A percentile compares a stretch with the other conserved stretches of the same genome.
phyloP scores from a whole-genome alignment of 92 coral and sea anemone genomes.

The Muricea muricata region DNA sequence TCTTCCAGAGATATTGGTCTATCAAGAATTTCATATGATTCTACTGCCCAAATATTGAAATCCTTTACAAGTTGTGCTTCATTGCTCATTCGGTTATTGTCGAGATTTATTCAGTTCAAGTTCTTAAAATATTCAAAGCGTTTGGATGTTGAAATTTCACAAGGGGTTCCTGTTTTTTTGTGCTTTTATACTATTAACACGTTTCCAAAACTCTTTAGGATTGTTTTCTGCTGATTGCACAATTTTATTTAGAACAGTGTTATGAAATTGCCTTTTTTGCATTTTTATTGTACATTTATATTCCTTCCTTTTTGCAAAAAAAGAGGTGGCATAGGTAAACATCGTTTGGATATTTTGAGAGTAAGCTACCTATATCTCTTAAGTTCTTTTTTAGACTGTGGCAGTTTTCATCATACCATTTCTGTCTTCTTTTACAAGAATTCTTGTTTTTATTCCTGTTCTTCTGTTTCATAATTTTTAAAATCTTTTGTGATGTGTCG shows the following conservation, averaged over 20 bases:
- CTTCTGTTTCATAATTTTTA: not conserved
- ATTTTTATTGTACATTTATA: not conserved
- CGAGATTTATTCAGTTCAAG: constrained; percentile 21
- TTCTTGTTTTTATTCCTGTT: not conserved
- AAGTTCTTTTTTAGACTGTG: not conserved
- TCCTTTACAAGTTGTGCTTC: constrained; percentile 25
- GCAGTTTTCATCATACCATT: not conserved
- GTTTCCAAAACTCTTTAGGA: not conserved
- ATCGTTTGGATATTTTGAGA: not conserved
- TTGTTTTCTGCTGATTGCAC: not conserved
- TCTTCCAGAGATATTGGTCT: constrained; percentile 35
- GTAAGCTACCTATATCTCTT: not conserved
- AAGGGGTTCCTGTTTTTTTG: not conserved
- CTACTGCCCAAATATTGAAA: constrained; percentile 18
- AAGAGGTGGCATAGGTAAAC: not conserved
- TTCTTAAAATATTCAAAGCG: constrained; percentile 38
- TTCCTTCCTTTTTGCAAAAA: not conserved
- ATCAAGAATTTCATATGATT: constrained; percentile 10
- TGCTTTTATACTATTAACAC: constrained; percentile 25
- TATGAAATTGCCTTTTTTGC: constrained; percentile 8
- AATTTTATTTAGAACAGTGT: not conserved
- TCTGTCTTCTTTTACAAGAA: not conserved
- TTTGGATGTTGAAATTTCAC: not conserved
- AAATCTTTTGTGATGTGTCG: not conserved
- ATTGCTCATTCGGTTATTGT: not conserved